These are phyloP conservation scores for Gavialis gangeticus DNA, from an alignment of 2,113 vertebrate genomes.

Conservation along the genomic window DNA sequence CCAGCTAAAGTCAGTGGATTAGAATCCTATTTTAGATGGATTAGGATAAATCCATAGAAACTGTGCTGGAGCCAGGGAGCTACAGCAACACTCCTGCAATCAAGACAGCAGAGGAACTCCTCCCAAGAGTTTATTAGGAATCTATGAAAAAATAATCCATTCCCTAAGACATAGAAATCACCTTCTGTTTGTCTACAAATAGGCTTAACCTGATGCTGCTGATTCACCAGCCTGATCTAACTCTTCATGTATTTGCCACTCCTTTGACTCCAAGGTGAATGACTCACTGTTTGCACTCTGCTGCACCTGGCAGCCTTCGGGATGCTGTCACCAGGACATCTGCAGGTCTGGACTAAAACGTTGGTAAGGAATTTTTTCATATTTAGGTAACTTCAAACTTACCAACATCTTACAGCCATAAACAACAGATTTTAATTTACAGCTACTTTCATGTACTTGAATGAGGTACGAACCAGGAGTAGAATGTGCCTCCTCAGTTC, in stretches of 20 bases:
- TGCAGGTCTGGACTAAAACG: slow-evolving; percentile 20
- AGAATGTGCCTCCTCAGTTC: neutral
- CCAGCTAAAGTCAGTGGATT: neutral
- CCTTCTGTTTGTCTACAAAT: slow-evolving; percentile 58
- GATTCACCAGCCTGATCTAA: slow-evolving; percentile 52
- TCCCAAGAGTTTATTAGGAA: slow-evolving; percentile 40
- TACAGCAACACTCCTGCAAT: accelerated
- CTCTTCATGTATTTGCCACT: slow-evolving; percentile 43
- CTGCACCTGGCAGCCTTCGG: neutral
- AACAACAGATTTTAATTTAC: neutral
- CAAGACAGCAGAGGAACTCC: neutral
- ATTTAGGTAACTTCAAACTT: neutral
- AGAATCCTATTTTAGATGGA: neutral
- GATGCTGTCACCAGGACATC: neutral
- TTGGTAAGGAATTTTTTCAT: neutral
- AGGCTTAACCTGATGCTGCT: slow-evolving; percentile 65
- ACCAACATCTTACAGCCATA: neutral
- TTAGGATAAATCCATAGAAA: neutral
- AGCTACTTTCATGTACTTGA: neutral
- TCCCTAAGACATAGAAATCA: slow-evolving; percentile 59
- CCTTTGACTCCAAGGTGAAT: slow-evolving; percentile 38
- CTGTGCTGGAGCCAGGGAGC: neutral
- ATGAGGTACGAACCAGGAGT: neutral
- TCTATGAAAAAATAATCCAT: slow-evolving; percentile 2
- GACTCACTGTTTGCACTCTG: slow-evolving; percentile 27